phyloP scores from a whole-genome alignment of 2,113 vertebrate species.

The Oncorhynchus clarkii region DNA sequence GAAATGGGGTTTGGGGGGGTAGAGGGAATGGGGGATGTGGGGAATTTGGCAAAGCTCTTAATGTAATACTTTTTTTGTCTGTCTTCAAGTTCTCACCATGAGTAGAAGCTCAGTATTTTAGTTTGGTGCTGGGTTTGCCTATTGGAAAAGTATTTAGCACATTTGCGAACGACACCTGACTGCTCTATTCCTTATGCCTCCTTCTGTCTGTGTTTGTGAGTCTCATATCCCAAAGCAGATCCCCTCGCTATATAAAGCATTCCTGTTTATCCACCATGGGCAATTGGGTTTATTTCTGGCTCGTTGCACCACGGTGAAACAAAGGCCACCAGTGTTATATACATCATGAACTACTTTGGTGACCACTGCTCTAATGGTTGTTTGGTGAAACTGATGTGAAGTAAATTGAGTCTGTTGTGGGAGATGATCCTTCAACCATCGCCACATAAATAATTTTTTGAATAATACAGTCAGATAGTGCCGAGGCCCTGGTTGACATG shows the following conservation, averaged over 20 bases:
- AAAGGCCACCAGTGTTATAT: slow-evolving; percentile 49
- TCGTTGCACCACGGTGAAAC: slow-evolving; percentile 46
- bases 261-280: slow-evolving; percentile 35
- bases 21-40: slow-evolving; percentile 22
- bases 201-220: too few relatives aligned
- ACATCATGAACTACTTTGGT: slow-evolving; percentile 34
- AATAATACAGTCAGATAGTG: neutral
- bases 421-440: neutral
- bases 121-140: neutral
- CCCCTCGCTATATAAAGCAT: slow-evolving; percentile 19
- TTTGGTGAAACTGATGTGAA: slow-evolving; percentile 28
- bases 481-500: neutral
- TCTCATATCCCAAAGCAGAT: slow-evolving; percentile 11
- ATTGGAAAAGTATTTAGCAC: too few relatives aligned
- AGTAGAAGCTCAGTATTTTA: neutral
- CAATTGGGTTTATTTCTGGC: slow-evolving; percentile 64
- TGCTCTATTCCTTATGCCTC: too few relatives aligned
- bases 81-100: neutral
- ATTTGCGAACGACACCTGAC: too few relatives aligned
- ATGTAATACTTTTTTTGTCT: slow-evolving; percentile 36
- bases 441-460: slow-evolving; percentile 3
- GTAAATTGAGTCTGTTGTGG: neutral
- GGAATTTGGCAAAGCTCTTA: slow-evolving; percentile 51
- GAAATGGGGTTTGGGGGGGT: neutral
- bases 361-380: neutral